Base-by-base conservation (phyloP, 2,888 invertebrate genomes). In the Melipona bicolor region DNA sequence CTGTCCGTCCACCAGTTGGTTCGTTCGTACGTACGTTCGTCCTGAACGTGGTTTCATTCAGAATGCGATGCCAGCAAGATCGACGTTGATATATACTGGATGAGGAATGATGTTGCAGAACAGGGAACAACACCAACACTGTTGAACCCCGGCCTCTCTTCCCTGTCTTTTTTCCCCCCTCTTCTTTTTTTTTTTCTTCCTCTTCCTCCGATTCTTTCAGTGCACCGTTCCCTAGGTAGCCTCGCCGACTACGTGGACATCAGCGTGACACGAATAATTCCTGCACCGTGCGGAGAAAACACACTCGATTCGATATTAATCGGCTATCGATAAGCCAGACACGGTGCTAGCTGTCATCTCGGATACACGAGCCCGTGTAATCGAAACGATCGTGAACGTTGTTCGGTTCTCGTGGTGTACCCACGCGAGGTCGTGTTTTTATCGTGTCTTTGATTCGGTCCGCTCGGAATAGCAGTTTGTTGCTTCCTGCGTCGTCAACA, bases 31-130 rank as follows among this genome's bases (percentile, higher is more conserved):
- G 77, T 79, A 73, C 83, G 82, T 67, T 81, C 65, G 81, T 64
- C 52, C 79, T 27, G 81, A 84, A 79, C 77, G 85, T 82, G 80
- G 83, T 89, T 89, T 88, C 90, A 89, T 89, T 89, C 89, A 90
- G 90, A 88, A 90, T 88, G 88, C 88, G 75, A 81, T 79, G 83
- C 80, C 79, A 79, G 69, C 74, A 61, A 87, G 87, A 89, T 83
- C 81, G 83, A 81, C 83, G 84, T 89, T 80, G 88, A 86, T 88
- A 84, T 76, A 79, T 77, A 86, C 83, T 54, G 77, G 73, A 79
- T 81, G 79, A 81, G 73, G 81, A 85, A 83, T 88, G 87, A 88
- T 87, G 85, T 72, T 82, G 87, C 83, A 76, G 79, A 87, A 87
- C 79, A 56, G 71, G 64, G 59, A 82, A 77, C 78, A 79, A 79